Percentiles rank a stretch among this genome's conserved stretches.
Evolutionary conservation across 2,113 vertebrate species (phyloP).

Genomic region (Pterocles burchelli): DNA sequence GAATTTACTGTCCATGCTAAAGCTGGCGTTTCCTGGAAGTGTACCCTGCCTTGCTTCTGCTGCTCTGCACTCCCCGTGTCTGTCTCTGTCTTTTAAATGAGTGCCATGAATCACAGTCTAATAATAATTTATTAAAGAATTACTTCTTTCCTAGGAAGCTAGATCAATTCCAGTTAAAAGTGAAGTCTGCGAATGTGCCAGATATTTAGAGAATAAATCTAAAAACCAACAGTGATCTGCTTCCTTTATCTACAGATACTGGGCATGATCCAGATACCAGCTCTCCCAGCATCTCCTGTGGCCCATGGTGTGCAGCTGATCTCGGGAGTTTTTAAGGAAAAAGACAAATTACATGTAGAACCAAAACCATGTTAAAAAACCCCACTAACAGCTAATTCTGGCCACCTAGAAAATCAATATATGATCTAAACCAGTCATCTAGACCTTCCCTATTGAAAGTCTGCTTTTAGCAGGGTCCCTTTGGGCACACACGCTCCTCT

Average conservation of each 20-base stretch:
- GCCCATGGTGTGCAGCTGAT: background rate
- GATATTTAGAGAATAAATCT: background rate
- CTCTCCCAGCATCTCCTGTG: background rate
- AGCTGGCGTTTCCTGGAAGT: background rate
- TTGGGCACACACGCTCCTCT: background rate
- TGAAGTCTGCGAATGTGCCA: background rate
- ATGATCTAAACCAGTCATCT: background rate
- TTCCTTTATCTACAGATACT: background rate
- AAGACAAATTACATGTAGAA: background rate
- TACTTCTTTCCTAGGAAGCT: background rate
- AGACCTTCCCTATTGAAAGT: background rate
- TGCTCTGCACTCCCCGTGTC: fast-evolving
- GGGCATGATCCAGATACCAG: background rate
- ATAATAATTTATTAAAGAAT: background rate
- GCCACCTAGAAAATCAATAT: background rate
- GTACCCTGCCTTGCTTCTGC: background rate
- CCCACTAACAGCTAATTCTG: background rate
- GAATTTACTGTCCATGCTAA: background rate
- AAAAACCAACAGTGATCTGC: background rate
- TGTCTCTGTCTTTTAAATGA: background rate
- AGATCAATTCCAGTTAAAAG: background rate
- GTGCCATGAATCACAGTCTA: background rate
- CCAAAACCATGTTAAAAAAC: background rate
- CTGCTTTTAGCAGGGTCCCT: background rate
- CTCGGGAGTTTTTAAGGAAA: background rate